Evolutionary conservation across 2,113 vertebrate genomes (phyloP), one percentile per base, ranked within the genome.

Genomic region (Corythoichthys haematopterus): DNA sequence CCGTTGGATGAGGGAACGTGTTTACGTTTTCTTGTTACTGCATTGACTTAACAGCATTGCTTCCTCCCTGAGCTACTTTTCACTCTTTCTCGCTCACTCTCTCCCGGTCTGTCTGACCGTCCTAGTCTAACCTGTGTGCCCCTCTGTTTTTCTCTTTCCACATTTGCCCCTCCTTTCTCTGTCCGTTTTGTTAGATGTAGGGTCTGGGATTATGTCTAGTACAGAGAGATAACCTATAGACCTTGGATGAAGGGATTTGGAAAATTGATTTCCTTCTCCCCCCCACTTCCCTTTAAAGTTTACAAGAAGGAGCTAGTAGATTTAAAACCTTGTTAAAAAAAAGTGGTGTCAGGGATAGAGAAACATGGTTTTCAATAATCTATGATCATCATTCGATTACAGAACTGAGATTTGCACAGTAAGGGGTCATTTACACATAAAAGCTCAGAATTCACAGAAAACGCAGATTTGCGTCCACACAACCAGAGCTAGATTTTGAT

Each of bases 1-100:
- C 77, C 35, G 76, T 83, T 80, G 70, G 70, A 87, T 63, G 84
- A 77, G 72, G 51, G 52, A 83, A 82, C 63, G 12, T 80, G 76
- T 87, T 86, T 78, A 69, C 51, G 57, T 76, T 77, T 83, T 84
- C 62, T 79, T 79, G 77, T 83, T 84, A 60, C 69, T 74, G 71
- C 73, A 68, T 65, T 62, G 71, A 74, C 69, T 78, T 66, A 59
- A 70, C 74, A 77, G 65, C 63, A 56, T 58, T 69, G 60, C 66
- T 69, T 64, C 55, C 15, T 69, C 16, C 53, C 38, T 68, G 37
- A 62, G 59, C 13, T 61, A 28, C 15, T 38, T 68, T 28, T 71
- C 45, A 47, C 12, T 66, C 11, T 10, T 37, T 67, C 28, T 70
- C 45, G 55, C 63, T 38, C 45, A 53, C 37, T 51, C 35, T 50